These are phyloP conservation scores for Sebastiscus albofasciatus DNA, from an alignment of 2,797 vertebrate species.

Conservation along the genomic window DNA sequence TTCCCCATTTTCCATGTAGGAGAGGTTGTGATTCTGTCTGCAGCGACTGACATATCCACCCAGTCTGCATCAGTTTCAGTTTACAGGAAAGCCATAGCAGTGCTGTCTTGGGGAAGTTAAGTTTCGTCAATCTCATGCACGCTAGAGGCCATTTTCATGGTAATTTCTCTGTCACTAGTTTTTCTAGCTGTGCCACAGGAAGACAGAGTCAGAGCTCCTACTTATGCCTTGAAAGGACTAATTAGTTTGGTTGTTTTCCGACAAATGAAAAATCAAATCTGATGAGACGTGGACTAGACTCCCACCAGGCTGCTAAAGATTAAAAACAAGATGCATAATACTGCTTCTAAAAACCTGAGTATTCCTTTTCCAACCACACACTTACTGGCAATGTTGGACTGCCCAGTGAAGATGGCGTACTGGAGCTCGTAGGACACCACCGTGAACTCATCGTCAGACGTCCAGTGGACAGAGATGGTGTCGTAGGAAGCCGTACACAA, in stretches of 20 bases:
- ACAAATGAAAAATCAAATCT: not conserved
- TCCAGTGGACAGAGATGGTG: slow-evolving; percentile 98
- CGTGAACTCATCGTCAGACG: slow-evolving; percentile 96
- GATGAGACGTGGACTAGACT: not conserved
- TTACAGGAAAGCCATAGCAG: not conserved
- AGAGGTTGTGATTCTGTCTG: not conserved
- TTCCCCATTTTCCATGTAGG: not conserved
- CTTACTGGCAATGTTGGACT: slow-evolving; percentile 97
- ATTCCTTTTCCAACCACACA: slow-evolving; percentile 41
- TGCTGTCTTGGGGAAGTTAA: not conserved
- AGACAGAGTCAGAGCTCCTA: not conserved
- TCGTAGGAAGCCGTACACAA: slow-evolving; percentile 97
- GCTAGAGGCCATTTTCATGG: not conserved
- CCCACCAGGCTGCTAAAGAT: not conserved
- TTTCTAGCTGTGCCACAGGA: not conserved
- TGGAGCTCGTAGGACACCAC: slow-evolving; percentile 99
- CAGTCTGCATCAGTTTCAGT: not conserved
- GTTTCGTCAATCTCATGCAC: not conserved
- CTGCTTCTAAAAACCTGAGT: not conserved
- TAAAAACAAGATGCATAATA: not conserved
- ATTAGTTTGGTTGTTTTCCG: not conserved
- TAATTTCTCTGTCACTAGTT: not conserved
- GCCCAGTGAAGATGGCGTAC: slow-evolving; percentile 97
- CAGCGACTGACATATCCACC: not conserved
- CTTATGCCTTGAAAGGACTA: not conserved